Evolutionary conservation across 64 coral and sea anemone species (phyloP).

Genomic region (Pocillopora verrucosa): DNA sequence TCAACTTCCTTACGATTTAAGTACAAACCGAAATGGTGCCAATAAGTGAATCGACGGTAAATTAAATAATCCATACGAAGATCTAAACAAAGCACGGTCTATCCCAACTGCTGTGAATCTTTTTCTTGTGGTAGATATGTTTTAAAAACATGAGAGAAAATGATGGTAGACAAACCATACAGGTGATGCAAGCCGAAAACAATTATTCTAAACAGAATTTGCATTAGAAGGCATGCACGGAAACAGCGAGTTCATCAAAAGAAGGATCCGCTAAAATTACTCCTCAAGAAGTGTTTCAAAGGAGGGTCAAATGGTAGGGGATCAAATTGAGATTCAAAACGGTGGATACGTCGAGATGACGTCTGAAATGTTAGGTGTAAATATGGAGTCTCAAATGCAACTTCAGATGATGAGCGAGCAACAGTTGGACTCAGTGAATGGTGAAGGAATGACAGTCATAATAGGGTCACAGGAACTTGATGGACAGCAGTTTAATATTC

Average conservation of each 20-base stretch:
- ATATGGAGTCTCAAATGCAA: slow-evolving; percentile 30
- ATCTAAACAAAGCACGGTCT: background rate
- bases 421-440: slow-evolving; percentile 30
- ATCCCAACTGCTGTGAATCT: background rate
- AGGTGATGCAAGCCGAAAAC: slow-evolving; percentile 14
- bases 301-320: slow-evolving; percentile 15
- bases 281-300: slow-evolving; percentile 19
- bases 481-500: background rate
- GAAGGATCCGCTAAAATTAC: background rate
- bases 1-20: background rate
- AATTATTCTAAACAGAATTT: background rate
- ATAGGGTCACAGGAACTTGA: slow-evolving; percentile 30
- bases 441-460: slow-evolving; percentile 13
- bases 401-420: background rate
- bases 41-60: background rate
- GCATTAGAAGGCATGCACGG: background rate
- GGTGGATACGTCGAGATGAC: slow-evolving; percentile 8
- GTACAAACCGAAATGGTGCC: background rate
- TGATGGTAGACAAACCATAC: background rate
- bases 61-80: background rate
- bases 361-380: slow-evolving; percentile 9
- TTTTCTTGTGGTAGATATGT: slow-evolving; percentile 5
- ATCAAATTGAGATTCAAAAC: slow-evolving; percentile 19
- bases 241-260: background rate
- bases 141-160: background rate